phyloP scores from a whole-genome alignment of 2,797 vertebrate genomes.

The Pterois miles region DNA sequence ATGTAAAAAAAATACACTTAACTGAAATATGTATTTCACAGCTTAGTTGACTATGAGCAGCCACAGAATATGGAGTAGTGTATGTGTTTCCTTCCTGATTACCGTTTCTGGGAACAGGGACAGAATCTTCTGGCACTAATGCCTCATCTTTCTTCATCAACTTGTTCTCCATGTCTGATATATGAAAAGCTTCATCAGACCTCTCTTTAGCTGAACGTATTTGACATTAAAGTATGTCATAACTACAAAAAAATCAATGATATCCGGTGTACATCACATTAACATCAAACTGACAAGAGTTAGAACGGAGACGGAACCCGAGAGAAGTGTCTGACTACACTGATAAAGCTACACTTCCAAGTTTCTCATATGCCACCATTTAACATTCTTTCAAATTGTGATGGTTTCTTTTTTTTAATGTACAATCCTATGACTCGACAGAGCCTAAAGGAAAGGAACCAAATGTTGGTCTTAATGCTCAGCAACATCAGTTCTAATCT shows the following conservation, averaged over 20 bases:
- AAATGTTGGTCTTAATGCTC: not conserved
- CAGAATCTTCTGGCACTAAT: not conserved
- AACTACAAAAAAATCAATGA: too few species aligned
- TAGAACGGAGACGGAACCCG: too few species aligned
- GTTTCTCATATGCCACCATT: not conserved
- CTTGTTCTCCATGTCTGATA: slow-evolving; percentile 1
- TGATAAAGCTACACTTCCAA: not conserved
- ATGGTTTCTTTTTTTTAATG: not conserved
- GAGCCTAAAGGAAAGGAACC: not conserved
- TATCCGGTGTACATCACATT: too few species aligned
- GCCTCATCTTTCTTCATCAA: not conserved
- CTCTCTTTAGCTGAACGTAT: not conserved
- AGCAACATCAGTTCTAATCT: not conserved
- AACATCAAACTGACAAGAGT: too few species aligned
- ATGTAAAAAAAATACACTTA: too few species aligned
- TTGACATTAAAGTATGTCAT: not conserved
- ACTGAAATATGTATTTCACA: not conserved
- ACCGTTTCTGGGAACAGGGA: not conserved
- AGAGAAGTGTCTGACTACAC: too few species aligned
- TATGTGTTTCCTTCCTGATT: not conserved
- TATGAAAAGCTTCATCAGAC: not conserved
- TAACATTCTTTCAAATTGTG: not conserved
- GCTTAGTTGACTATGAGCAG: not conserved
- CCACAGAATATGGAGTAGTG: not conserved
- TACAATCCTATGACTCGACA: not conserved